Conservation (phyloP, 2,797 vertebrate species). For the Avahi laniger region DNA sequence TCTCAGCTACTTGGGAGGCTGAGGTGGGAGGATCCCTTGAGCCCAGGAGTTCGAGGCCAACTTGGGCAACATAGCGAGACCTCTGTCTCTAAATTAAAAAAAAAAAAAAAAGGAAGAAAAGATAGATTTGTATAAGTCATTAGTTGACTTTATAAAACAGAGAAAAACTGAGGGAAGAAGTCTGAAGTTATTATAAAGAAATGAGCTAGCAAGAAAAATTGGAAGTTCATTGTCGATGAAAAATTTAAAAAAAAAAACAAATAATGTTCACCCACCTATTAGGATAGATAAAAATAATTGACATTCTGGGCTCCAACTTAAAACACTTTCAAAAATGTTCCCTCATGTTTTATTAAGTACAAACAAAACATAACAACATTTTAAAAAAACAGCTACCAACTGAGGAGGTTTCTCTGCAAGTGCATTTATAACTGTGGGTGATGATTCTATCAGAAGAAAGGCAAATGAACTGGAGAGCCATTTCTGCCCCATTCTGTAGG, state of each 20-base stretch:
- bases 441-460: neutral
- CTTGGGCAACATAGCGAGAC: neutral
- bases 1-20: neutral
- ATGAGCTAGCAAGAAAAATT: conserved; percentile 14
- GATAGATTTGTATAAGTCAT: neutral
- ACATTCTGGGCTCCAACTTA: conserved; percentile 9
- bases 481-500: neutral
- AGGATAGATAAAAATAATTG: neutral
- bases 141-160: neutral
- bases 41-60: neutral
- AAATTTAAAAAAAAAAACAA: neutral
- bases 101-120: neutral
- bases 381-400: neutral
- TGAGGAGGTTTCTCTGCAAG: neutral
- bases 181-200: conserved; percentile 26
- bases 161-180: neutral
- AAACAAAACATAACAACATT: neutral
- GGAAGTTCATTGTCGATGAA: neutral
- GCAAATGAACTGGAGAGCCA: neutral
- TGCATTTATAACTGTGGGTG: neutral
- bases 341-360: neutral
- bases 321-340: neutral
- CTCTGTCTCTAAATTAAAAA: neutral
- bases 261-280: neutral
- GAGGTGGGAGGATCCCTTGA: neutral